Conservation (phyloP, 2,888 invertebrate genomes). For the Acronicta aceris region DNA sequence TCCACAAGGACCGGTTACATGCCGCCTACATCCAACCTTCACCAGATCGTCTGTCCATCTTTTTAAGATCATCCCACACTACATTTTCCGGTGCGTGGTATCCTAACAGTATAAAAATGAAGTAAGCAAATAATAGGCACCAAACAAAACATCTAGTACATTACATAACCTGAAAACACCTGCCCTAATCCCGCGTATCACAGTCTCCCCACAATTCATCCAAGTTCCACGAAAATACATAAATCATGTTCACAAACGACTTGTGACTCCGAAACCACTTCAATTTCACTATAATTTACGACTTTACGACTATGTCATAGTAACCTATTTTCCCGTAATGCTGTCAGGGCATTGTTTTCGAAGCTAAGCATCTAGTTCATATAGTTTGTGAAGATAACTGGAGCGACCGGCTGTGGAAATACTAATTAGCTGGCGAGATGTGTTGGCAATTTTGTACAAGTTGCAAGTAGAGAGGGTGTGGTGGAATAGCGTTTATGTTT, state of each 20-base stretch:
- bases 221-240: slow-evolving; percentile 33
- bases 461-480: slow-evolving; percentile 11
- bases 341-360: slow-evolving; percentile 40
- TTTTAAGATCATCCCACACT: no score
- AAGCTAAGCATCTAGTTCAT: slow-evolving; percentile 42
- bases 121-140: no score
- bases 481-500: slow-evolving; percentile 23
- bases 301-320: slow-evolving; percentile 39
- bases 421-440: slow-evolving; percentile 50
- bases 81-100: no score
- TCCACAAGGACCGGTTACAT: no score
- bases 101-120: no score
- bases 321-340: slow-evolving; percentile 55
- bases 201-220: slow-evolving; percentile 19
- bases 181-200: slow-evolving; percentile 8
- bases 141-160: background rate
- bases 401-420: slow-evolving; percentile 36
- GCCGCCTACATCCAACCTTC: no score
- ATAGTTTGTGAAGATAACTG: slow-evolving; percentile 58
- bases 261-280: slow-evolving; percentile 35
- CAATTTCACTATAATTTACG: slow-evolving; percentile 46
- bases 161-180: slow-evolving; percentile 5
- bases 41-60: no score
- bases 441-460: slow-evolving; percentile 27
- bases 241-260: slow-evolving; percentile 36